These are phyloP conservation scores for Drosophila parthenogenetica DNA, from an alignment of 2,888 invertebrate genomes.

Conservation along the genomic window DNA sequence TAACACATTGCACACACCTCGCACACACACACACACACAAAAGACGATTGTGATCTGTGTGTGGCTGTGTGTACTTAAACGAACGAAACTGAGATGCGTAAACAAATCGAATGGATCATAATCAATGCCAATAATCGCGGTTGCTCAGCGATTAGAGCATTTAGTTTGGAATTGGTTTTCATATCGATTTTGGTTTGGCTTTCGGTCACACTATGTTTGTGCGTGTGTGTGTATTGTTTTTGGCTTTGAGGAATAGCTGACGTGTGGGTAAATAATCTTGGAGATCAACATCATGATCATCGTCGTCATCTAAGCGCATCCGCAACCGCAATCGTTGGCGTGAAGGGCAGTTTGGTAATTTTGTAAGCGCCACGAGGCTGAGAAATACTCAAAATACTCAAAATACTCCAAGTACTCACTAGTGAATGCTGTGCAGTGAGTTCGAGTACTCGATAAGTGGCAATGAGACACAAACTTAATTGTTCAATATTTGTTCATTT, in stretches of 20 bases:
- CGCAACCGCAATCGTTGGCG: conserved; percentile 58
- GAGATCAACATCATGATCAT: conserved; percentile 32
- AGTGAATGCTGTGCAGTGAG: conserved; percentile 35
- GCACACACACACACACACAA: conserved; percentile 24
- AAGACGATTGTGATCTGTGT: conserved; percentile 40
- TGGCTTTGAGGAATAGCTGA: conserved; percentile 24
- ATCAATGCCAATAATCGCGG: conserved; percentile 61
- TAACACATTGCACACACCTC: conserved; percentile 28
- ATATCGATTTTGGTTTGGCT: conserved; percentile 26
- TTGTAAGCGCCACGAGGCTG: conserved; percentile 77
- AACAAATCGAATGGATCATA: conserved; percentile 51
- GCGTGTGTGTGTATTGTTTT: conserved; percentile 20
- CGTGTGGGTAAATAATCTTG: conserved; percentile 58
- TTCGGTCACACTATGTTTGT: neutral
- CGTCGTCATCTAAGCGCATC: conserved; percentile 28
- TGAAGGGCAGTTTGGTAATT: conserved; percentile 77
- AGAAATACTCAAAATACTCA: conserved; percentile 46
- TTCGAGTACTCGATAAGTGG: conserved; percentile 45
- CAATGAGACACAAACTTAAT: conserved; percentile 68
- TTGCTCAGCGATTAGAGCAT: conserved; percentile 61
- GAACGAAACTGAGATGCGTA: conserved; percentile 49
- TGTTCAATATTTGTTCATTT: conserved; percentile 74
- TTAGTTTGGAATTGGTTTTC: conserved; percentile 45
- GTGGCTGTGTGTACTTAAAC: conserved; percentile 25
- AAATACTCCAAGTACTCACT: conserved; percentile 38